Evolutionary conservation across 2,888 invertebrate genomes (phyloP).

Genomic region (Tetrapedia diversipes): DNA sequence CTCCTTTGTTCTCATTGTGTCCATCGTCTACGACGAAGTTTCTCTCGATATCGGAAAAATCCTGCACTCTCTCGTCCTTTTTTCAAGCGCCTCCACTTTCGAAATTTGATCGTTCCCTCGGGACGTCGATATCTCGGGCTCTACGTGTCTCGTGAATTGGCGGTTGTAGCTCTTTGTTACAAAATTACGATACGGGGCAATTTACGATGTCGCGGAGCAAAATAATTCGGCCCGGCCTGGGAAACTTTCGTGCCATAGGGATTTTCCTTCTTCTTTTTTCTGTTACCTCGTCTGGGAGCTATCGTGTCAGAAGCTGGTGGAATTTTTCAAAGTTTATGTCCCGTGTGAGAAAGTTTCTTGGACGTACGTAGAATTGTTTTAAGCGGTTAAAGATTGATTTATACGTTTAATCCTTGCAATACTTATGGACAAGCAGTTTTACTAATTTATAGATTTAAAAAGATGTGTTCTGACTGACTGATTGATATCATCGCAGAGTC

Average conservation of each 20-base stretch:
- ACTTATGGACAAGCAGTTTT: too few species aligned
- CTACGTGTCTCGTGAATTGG: background rate
- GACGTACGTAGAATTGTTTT: too few species aligned
- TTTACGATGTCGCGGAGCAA: slow-evolving; percentile 9
- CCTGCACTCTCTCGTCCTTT: background rate
- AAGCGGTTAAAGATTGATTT: too few species aligned
- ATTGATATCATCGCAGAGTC: too few species aligned
- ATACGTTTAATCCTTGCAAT: too few species aligned
- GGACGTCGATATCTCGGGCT: slow-evolving; percentile 11
- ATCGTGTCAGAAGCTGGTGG: too few species aligned
- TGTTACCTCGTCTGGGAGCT: background rate
- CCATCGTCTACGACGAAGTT: slow-evolving; percentile 32
- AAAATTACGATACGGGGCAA: slow-evolving; percentile 32
- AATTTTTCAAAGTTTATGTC: too few species aligned
- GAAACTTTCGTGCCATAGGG: background rate
- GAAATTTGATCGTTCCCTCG: slow-evolving; percentile 36
- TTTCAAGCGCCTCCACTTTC: slow-evolving; percentile 4
- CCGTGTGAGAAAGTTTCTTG: too few species aligned
- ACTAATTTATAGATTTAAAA: too few species aligned
- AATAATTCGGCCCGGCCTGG: slow-evolving; percentile 9
- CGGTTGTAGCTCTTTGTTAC: slow-evolving; percentile 11
- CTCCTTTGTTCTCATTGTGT: slow-evolving; percentile 5
- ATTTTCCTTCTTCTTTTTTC: background rate
- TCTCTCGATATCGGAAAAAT: slow-evolving; percentile 32
- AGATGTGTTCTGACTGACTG: too few species aligned